Evolutionary conservation across 30 jellyfish, hydroid and myxozoan genomes (phyloP).

Genomic region (Aurelia aurita): DNA sequence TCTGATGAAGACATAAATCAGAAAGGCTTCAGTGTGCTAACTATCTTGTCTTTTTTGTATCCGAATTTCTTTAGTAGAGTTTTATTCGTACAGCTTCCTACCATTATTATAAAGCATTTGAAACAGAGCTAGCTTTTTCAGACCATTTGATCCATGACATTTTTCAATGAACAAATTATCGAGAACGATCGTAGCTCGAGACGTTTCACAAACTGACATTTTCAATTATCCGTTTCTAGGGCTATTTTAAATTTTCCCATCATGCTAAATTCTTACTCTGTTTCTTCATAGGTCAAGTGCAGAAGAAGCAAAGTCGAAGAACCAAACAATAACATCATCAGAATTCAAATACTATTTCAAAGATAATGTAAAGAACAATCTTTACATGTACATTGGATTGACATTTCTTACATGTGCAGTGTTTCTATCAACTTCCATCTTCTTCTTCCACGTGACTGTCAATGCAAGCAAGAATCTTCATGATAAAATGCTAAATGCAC

Average conservation of each 20-base stretch:
- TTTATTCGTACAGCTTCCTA: too few species aligned
- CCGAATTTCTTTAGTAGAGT: too few species aligned
- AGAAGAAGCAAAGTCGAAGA: constrained; percentile 39
- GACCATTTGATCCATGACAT: too few species aligned
- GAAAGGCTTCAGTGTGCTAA: too few species aligned
- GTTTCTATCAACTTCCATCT: constrained; percentile 9
- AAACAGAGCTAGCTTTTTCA: too few species aligned
- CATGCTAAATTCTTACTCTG: not conserved
- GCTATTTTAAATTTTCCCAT: not conserved
- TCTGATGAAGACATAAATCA: too few species aligned
- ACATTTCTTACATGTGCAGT: constrained; percentile 24
- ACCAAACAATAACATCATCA: not conserved
- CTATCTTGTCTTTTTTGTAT: too few species aligned
- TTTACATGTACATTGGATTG: constrained; percentile 65
- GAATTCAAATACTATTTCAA: constrained; percentile 38
- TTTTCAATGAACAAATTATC: too few species aligned
- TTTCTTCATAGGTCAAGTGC: constrained; percentile 33
- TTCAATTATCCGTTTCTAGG: not conserved
- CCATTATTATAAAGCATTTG: too few species aligned
- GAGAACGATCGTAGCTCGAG: too few species aligned
- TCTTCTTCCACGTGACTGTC: constrained; percentile 44
- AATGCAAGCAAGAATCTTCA: constrained; percentile 67
- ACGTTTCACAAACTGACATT: too few species aligned
- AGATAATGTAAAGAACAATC: constrained; percentile 33
- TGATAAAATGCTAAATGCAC: constrained; percentile 63